phyloP scores from a whole-genome alignment of 1,140 invertebrate genomes.

The Dolichoris vasculosae region DNA sequence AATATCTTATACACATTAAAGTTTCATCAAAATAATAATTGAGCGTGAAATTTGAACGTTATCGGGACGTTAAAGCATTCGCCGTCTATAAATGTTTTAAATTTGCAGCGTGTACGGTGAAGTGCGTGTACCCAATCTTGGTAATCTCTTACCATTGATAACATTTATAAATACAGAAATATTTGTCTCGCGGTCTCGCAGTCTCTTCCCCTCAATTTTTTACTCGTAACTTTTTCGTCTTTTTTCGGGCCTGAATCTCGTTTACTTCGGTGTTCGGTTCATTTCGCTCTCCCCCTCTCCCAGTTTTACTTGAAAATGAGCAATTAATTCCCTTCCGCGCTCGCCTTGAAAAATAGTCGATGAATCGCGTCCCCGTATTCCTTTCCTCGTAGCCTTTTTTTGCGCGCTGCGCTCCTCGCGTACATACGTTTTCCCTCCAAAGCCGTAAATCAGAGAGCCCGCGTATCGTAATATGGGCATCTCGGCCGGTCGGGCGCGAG shows the following conservation, averaged over 20 bases:
- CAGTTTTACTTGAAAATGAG: slow-evolving; percentile 30
- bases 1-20: neutral
- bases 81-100: neutral
- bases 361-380: slow-evolving; percentile 12
- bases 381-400: slow-evolving; percentile 5
- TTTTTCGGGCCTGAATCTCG: neutral
- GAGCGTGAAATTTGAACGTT: slow-evolving; percentile 17
- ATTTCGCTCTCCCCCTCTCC: neutral
- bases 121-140: slow-evolving; percentile 1
- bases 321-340: slow-evolving; percentile 42
- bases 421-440: slow-evolving; percentile 39
- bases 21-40: slow-evolving; percentile 3
- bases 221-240: no score
- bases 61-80: neutral
- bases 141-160: slow-evolving; percentile 47
- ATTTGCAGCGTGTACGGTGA: slow-evolving; percentile 9
- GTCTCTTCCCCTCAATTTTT: neutral
- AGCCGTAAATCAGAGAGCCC: slow-evolving; percentile 46
- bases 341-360: slow-evolving; percentile 39
- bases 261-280: neutral
- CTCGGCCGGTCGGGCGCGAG: neutral
- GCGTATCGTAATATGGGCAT: slow-evolving; percentile 50
- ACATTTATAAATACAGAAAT: slow-evolving; percentile 50
- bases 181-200: slow-evolving; percentile 32
- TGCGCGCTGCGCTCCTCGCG: neutral